Conservation (phyloP, 2,113 vertebrate species). For the Lepus americanus region DNA sequence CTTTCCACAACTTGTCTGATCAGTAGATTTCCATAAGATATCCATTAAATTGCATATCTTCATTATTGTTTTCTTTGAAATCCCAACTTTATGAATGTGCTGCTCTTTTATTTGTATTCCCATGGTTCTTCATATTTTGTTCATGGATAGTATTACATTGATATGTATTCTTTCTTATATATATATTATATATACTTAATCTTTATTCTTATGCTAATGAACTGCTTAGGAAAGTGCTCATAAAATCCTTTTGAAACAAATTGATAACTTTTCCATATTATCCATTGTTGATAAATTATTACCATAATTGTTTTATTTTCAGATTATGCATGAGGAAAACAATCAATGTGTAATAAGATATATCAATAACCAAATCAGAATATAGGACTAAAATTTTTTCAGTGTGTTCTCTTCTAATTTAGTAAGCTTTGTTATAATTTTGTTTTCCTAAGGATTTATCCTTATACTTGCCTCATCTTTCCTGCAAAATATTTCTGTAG, state of each 20-base stretch:
- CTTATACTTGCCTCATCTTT: slow-evolving; percentile 18
- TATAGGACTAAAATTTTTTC: not conserved
- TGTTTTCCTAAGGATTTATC: not conserved
- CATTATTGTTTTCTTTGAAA: not conserved
- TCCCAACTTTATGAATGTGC: not conserved
- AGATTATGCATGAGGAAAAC: not conserved
- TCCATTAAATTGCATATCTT: not conserved
- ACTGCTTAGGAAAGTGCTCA: not conserved
- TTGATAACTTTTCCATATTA: not conserved
- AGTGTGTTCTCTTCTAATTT: not conserved
- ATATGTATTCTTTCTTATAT: not conserved
- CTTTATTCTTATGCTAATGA: not conserved
- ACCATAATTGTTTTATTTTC: slow-evolving; percentile 27
- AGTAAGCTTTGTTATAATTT: not conserved
- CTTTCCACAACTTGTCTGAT: not conserved
- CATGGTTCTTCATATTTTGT: not conserved
- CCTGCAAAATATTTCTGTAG: not conserved
- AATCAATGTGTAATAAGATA: not conserved
- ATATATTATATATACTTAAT: not conserved
- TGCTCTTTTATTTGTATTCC: not conserved
- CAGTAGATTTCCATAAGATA: not conserved
- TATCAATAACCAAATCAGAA: not conserved
- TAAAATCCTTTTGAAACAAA: slow-evolving; percentile 20
- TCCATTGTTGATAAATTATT: not conserved
- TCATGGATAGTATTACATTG: not conserved